phyloP scores from a whole-genome alignment of 2,113 vertebrate species.

The Hemicordylus capensis region DNA sequence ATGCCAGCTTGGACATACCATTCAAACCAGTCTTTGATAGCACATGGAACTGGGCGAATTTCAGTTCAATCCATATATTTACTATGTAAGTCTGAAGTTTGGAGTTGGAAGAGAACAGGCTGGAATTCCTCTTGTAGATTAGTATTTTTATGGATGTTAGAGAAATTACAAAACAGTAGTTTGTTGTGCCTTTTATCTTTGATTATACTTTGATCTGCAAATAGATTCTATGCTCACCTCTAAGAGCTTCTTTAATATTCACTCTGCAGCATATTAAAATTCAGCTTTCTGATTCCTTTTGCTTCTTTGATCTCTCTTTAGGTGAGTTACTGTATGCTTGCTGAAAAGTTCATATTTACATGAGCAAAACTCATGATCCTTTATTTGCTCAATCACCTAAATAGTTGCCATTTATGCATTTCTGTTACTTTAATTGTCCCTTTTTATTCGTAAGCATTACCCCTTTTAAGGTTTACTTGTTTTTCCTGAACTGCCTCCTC shows the following conservation, averaged over 20 bases:
- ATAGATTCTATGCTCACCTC: slow-evolving; percentile 46
- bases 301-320: slow-evolving; percentile 63
- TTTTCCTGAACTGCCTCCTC: too few relatives aligned
- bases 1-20: too few relatives aligned
- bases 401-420: background rate
- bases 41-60: background rate
- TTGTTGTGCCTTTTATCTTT: slow-evolving; percentile 64
- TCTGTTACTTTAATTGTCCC: slow-evolving; percentile 13
- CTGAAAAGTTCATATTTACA: slow-evolving; percentile 41
- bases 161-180: slow-evolving; percentile 54
- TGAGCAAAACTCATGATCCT: slow-evolving; percentile 38
- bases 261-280: slow-evolving; percentile 53
- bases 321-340: slow-evolving; percentile 40
- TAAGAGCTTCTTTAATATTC: slow-evolving; percentile 55
- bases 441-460: slow-evolving; percentile 8
- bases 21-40: too few relatives aligned
- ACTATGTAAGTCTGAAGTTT: background rate
- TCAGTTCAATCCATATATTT: background rate
- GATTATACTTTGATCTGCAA: slow-evolving; percentile 65
- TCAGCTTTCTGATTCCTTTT: slow-evolving; percentile 58
- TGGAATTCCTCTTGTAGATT: background rate
- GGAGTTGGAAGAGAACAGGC: background rate
- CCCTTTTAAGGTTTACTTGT: background rate
- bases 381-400: slow-evolving; percentile 31
- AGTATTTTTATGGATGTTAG: background rate